Evolutionary conservation across 2,113 vertebrate species (phyloP).

Genomic region (Tretioscincus oriximinensis): DNA sequence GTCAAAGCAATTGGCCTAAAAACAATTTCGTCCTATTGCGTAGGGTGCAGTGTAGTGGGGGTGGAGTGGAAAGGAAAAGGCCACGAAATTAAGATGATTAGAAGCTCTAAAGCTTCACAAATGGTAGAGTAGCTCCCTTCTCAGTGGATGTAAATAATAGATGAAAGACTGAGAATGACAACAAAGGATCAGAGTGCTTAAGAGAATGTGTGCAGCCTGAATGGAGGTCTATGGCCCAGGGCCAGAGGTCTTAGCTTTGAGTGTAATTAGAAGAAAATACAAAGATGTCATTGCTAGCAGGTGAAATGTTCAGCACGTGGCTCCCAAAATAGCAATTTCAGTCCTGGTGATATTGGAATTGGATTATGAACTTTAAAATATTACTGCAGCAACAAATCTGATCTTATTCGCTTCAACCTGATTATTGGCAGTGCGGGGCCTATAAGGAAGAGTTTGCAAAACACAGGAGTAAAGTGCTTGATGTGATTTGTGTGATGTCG

Average conservation of each 20-base stretch:
- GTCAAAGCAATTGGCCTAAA: constrained; percentile 55
- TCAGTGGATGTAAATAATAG: constrained; percentile 79
- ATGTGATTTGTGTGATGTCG: not conserved
- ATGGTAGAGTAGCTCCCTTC: constrained; percentile 73
- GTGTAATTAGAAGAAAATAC: constrained; percentile 84
- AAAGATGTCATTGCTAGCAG: constrained; percentile 83
- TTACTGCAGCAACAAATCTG: constrained; percentile 26
- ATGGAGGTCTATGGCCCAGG: constrained; percentile 77
- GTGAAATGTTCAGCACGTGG: constrained; percentile 81
- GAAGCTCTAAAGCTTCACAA: constrained; percentile 76
- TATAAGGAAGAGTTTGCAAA: not conserved
- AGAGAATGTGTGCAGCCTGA: constrained; percentile 79
- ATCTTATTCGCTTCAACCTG: constrained; percentile 56
- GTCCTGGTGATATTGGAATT: constrained; percentile 71
- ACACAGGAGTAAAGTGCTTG: constrained; percentile 8
- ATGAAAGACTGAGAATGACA: constrained; percentile 78
- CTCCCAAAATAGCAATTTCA: constrained; percentile 76
- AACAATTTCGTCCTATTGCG: constrained; percentile 76
- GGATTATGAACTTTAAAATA: constrained; percentile 69
- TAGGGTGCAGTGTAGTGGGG: constrained; percentile 63
- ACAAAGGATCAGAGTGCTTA: constrained; percentile 80
- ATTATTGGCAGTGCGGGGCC: not conserved
- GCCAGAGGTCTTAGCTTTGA: constrained; percentile 81
- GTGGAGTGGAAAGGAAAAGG: constrained; percentile 66
- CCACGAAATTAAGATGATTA: constrained; percentile 78